These are phyloP conservation scores for Melieria omissa DNA, from an alignment of 2,888 invertebrate genomes.

Conservation along the genomic window DNA sequence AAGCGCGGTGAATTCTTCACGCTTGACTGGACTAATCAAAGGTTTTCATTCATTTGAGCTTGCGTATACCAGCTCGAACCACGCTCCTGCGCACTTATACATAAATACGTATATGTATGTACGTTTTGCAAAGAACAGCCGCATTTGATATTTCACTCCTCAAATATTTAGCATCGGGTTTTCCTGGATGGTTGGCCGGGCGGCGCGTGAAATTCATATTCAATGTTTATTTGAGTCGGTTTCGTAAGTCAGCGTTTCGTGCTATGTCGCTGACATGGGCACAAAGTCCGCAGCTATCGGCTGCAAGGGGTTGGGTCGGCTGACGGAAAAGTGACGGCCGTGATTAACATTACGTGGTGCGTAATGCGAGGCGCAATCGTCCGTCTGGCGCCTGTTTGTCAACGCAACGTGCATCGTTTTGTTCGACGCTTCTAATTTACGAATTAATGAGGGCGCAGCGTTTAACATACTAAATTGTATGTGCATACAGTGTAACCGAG, in stretches of 20 bases:
- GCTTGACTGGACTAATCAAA: too few species aligned
- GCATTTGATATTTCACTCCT: conserved; percentile 29
- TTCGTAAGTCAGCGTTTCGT: conserved; percentile 20
- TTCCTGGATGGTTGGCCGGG: not conserved
- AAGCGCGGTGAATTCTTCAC: too few species aligned
- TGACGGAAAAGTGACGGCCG: too few species aligned
- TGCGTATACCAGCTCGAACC: too few species aligned
- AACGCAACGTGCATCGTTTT: conserved; percentile 43
- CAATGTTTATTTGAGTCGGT: conserved; percentile 50
- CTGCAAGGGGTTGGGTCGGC: too few species aligned
- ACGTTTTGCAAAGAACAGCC: conserved; percentile 5
- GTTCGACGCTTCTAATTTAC: conserved; percentile 57
- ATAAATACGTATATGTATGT: not conserved
- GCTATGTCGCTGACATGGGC: conserved; percentile 46
- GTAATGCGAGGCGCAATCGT: too few species aligned
- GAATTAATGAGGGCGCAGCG: conserved; percentile 54
- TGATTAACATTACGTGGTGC: too few species aligned
- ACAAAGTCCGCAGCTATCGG: too few species aligned
- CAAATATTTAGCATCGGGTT: conserved; percentile 4
- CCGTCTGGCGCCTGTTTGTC: conserved; percentile 36
- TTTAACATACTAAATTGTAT: too few species aligned
- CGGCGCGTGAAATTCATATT: conserved; percentile 52
- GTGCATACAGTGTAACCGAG: not conserved
- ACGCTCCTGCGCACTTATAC: not conserved
- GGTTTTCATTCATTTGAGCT: too few species aligned